phyloP scores from a whole-genome alignment of 2,797 vertebrate species.

The Lithobates pipiens region DNA sequence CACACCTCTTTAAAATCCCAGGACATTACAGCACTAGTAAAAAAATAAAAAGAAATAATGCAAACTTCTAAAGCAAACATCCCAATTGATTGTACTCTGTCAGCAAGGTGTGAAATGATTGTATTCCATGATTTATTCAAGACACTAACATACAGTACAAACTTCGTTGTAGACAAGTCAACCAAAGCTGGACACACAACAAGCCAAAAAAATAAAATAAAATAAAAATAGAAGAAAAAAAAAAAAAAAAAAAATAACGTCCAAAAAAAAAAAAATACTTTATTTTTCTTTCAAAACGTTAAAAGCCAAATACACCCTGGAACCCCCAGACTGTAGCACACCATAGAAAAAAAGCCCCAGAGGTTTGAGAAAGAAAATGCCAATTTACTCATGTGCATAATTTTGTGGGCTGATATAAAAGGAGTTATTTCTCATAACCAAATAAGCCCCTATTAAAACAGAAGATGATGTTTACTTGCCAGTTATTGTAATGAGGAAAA shows the following conservation, averaged over 20 bases:
- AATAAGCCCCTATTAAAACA: neutral
- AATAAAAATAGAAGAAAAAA: too few relatives aligned
- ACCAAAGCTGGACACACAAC: conserved; percentile 40
- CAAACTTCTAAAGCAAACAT: too few relatives aligned
- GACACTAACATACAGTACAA: conserved; percentile 50
- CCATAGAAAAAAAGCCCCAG: neutral
- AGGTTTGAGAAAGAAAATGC: neutral
- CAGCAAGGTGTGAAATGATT: conserved; percentile 17
- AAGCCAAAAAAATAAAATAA: conserved; percentile 11
- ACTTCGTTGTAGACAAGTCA: conserved; percentile 33
- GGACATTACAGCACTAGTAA: too few relatives aligned
- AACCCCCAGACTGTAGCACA: conserved; percentile 2
- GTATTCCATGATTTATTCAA: conserved; percentile 47
- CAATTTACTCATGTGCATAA: neutral
- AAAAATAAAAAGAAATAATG: too few relatives aligned
- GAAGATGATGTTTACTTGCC: neutral
- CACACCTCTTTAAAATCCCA: too few relatives aligned
- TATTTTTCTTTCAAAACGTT: neutral
- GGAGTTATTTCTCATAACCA: neutral
- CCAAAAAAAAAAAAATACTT: neutral
- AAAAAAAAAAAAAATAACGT: neutral
- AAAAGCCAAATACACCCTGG: conserved; percentile 6
- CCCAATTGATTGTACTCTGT: conserved; percentile 18
- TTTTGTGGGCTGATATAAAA: neutral
- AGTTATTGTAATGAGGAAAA: neutral